Conservation (phyloP, 2,797 vertebrate genomes). For the Pogonophryne albipinna region DNA sequence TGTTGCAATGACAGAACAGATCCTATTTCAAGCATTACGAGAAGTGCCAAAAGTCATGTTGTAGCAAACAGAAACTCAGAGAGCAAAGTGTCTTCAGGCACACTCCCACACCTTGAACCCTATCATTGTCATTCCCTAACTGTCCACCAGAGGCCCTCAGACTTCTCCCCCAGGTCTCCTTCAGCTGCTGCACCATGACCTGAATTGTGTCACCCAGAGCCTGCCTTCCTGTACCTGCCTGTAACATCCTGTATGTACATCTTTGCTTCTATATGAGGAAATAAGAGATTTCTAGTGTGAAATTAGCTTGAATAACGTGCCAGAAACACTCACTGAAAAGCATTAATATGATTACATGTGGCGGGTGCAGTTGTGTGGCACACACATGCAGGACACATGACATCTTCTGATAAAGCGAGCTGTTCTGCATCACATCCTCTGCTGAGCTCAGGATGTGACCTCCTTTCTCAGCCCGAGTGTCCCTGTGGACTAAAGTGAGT, state of each 20-base stretch:
- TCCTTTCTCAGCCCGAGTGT: slow-evolving; percentile 50
- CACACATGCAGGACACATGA: not conserved
- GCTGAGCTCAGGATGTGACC: slow-evolving; percentile 51
- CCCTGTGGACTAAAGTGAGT: slow-evolving; percentile 50
- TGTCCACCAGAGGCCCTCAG: too few relatives aligned
- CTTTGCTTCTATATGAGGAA: not conserved
- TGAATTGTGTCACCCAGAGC: too few relatives aligned
- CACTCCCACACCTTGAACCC: not conserved
- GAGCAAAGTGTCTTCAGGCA: not conserved
- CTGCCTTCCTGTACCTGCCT: too few relatives aligned
- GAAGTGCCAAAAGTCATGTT: not conserved
- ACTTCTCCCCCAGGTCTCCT: too few relatives aligned
- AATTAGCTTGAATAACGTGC: not conserved
- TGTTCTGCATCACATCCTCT: slow-evolving; percentile 15
- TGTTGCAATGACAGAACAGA: not conserved
- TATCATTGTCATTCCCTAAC: not conserved
- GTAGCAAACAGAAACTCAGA: not conserved
- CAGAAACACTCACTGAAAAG: not conserved
- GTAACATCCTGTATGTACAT: not conserved
- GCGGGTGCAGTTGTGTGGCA: not conserved
- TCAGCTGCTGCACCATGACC: too few relatives aligned
- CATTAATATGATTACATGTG: not conserved
- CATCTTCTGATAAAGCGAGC: not conserved
- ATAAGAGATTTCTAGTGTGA: not conserved
- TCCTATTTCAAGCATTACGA: slow-evolving; percentile 2